Evolutionary conservation across 2,797 vertebrate species (phyloP).

Genomic region (Mormyrops boulengeri): DNA sequence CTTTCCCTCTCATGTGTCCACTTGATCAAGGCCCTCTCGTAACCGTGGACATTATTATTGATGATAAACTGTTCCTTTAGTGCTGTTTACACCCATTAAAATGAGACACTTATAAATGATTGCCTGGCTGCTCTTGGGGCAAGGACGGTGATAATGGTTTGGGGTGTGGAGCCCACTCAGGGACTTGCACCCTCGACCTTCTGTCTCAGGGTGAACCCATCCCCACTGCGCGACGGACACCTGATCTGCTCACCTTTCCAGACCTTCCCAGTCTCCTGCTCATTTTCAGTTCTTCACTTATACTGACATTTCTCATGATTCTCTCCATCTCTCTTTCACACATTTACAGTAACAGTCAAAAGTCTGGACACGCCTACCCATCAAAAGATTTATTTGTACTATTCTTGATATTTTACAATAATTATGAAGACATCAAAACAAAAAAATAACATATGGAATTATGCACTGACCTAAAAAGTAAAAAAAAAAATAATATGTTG

Average conservation of each 20-base stretch:
- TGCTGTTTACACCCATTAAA: conserved; percentile 13
- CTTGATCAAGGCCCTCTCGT: neutral
- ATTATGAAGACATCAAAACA: too few relatives aligned
- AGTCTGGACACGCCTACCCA: too few relatives aligned
- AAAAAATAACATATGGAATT: too few relatives aligned
- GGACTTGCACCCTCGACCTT: neutral
- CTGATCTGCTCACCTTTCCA: neutral
- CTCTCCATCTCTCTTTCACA: neutral
- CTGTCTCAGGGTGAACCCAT: neutral
- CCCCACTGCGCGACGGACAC: neutral
- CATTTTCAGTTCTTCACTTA: neutral
- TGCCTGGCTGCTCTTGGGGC: neutral
- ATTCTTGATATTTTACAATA: too few relatives aligned
- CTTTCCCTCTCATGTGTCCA: neutral
- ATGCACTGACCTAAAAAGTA: too few relatives aligned
- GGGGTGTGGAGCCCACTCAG: neutral
- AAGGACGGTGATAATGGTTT: neutral
- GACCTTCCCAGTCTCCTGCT: neutral
- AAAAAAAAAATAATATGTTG: too few relatives aligned
- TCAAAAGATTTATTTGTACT: neutral
- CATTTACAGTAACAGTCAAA: neutral
- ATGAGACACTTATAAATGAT: conserved; percentile 3
- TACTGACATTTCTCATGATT: neutral
- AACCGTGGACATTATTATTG: conserved; percentile 9
- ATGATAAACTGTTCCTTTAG: neutral